Percentiles rank a stretch among this genome's conserved stretches.
These are phyloP conservation scores for Crioceris asparagi DNA, from an alignment of 2,888 invertebrate genomes.

Conservation along the genomic window DNA sequence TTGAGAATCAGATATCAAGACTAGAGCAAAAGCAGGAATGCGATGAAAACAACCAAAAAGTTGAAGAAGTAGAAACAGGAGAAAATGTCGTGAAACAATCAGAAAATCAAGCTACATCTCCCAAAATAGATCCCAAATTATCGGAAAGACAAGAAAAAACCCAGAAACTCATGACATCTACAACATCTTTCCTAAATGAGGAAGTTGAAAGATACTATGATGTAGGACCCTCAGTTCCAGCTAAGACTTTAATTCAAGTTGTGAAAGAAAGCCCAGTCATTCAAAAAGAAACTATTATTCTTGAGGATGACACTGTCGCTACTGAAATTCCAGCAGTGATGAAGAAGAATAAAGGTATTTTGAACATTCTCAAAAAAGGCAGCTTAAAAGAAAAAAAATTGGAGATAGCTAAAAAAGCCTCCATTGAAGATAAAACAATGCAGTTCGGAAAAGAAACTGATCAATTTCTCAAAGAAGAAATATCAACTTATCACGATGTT, in stretches of 20 bases:
- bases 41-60: not conserved
- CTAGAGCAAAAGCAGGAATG: too few relatives aligned
- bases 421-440: not conserved
- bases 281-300: not conserved
- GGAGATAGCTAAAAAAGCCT: too few relatives aligned
- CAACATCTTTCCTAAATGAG: constrained; percentile 23
- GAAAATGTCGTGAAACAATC: too few relatives aligned
- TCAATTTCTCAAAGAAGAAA: constrained; percentile 3
- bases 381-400: too few relatives aligned
- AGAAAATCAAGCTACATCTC: not conserved
- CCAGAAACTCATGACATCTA: constrained; percentile 17
- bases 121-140: not conserved
- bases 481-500: constrained; percentile 12
- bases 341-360: constrained; percentile 9
- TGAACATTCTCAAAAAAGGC: too few relatives aligned
- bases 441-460: not conserved
- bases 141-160: not conserved
- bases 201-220: constrained; percentile 30
- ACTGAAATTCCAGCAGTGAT: too few relatives aligned
- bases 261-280: constrained; percentile 7
- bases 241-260: constrained; percentile 11
- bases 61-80: too few relatives aligned
- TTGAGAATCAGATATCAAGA: too few relatives aligned
- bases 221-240: constrained; percentile 16
- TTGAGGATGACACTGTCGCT: not conserved